Percentiles rank a stretch among this genome's conserved stretches.
Conservation (phyloP, 1,140 invertebrate genomes). For the Drosophila ananassae region DNA sequence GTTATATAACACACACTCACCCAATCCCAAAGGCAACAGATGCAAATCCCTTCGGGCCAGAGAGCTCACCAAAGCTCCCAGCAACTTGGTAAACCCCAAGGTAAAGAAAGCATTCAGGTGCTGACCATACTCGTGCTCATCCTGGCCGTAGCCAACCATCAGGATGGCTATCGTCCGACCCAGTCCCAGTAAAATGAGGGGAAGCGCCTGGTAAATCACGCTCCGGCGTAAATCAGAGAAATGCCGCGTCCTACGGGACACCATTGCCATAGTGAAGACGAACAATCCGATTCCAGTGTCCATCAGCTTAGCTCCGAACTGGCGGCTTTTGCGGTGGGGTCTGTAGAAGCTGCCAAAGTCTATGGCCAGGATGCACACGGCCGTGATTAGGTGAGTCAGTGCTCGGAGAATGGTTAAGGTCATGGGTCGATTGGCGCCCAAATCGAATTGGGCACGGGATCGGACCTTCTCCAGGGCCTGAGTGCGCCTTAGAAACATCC, state of each 20-base stretch:
- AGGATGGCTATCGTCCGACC: conserved; percentile 87
- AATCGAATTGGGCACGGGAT: conserved; percentile 42
- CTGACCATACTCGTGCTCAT: conserved; percentile 95
- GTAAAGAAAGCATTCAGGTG: conserved; percentile 99
- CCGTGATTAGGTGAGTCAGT: conserved; percentile 90
- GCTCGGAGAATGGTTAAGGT: conserved; percentile 85
- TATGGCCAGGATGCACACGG: conserved; percentile 95
- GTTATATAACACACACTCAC: conserved; percentile 62
- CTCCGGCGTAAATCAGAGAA: conserved; percentile 55
- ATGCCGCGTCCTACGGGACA: conserved; percentile 84
- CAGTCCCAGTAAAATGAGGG: conserved; percentile 90
- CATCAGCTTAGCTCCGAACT: conserved; percentile 96
- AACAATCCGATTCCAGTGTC: conserved; percentile 96
- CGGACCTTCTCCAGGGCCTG: conserved; percentile 22
- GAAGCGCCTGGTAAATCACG: conserved; percentile 80
- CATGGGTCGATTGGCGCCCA: conserved; percentile 60
- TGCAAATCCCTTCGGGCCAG: conserved; percentile 37
- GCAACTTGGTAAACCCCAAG: conserved; percentile 92
- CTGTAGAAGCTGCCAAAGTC: conserved; percentile 96
- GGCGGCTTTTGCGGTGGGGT: conserved; percentile 93
- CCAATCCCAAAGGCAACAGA: conserved; percentile 46
- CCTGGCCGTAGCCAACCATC: conserved; percentile 91
- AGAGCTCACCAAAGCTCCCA: conserved; percentile 84
- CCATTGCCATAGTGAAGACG: conserved; percentile 92
- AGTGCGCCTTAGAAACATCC: conserved; percentile 27